These are phyloP conservation scores for Indicator maculatus DNA, from an alignment of 2,113 vertebrate genomes.

Conservation along the genomic window DNA sequence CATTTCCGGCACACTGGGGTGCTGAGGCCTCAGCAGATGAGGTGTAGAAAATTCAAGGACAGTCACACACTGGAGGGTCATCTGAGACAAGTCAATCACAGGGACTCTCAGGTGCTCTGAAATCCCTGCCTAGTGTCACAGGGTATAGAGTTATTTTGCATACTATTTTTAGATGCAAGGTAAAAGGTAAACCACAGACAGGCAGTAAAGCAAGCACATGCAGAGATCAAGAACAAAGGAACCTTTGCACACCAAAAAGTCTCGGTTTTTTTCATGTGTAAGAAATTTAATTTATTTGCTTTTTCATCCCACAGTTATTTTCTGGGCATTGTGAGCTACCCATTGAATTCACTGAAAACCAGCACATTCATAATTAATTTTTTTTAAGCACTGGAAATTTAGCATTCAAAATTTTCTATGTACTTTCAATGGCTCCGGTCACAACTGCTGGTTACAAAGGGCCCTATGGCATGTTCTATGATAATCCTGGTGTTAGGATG, in stretches of 20 bases:
- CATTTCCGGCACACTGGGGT: accelerated
- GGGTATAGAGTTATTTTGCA: background rate
- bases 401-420: background rate
- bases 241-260: background rate
- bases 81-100: background rate
- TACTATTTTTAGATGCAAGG: background rate
- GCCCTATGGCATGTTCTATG: accelerated
- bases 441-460: accelerated
- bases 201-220: background rate
- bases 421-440: background rate
- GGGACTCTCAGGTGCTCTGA: background rate
- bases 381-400: background rate
- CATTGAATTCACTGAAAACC: background rate
- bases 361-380: background rate
- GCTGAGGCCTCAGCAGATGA: accelerated
- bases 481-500: accelerated
- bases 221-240: background rate
- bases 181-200: background rate
- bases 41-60: background rate
- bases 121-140: background rate
- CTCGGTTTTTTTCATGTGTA: background rate
- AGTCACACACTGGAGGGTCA: background rate
- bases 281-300: background rate
- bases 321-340: background rate
- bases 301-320: background rate